phyloP scores from a whole-genome alignment of 2,797 vertebrate genomes.

The Tolypeutes matacus region DNA sequence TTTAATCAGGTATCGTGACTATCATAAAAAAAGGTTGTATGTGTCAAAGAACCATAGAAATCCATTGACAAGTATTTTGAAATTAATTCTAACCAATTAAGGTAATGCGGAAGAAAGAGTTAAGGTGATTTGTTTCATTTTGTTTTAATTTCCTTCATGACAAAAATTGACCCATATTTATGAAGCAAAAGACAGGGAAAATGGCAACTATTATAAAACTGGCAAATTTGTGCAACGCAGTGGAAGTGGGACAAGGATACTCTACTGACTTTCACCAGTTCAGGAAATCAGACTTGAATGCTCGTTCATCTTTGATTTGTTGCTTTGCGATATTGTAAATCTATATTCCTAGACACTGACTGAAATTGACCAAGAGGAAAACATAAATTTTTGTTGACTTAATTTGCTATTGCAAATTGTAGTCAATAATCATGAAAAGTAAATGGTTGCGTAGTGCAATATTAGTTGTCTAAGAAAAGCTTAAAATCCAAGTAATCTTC shows the following conservation, averaged over 20 bases:
- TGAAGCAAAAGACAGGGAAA: constrained; percentile 56
- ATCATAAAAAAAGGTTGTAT: constrained; percentile 44
- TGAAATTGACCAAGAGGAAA: constrained; percentile 84
- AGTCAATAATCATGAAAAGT: constrained; percentile 88
- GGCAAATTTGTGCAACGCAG: constrained; percentile 53
- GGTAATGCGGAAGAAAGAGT: constrained; percentile 62
- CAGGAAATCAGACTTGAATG: constrained; percentile 58
- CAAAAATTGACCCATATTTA: constrained; percentile 46
- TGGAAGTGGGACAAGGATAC: constrained; percentile 38
- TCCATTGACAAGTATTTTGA: constrained; percentile 52
- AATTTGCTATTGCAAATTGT: constrained; percentile 88
- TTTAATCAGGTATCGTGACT: constrained; percentile 59
- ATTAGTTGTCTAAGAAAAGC: constrained; percentile 86
- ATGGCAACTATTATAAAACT: constrained; percentile 55
- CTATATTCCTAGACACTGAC: constrained; percentile 85
- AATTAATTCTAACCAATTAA: constrained; percentile 69
- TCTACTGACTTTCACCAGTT: constrained; percentile 36
- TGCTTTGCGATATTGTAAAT: constrained; percentile 84
- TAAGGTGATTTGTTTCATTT: background rate
- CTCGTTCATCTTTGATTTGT: constrained; percentile 81
- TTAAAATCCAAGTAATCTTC: constrained; percentile 88
- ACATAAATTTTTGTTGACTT: constrained; percentile 88
- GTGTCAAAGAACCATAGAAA: constrained; percentile 68
- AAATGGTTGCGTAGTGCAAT: constrained; percentile 83
- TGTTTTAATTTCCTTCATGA: background rate